Evolutionary conservation across 2,113 vertebrate species (phyloP), one percentile per base, ranked within the genome.

Genomic region (Pluvialis apricaria): DNA sequence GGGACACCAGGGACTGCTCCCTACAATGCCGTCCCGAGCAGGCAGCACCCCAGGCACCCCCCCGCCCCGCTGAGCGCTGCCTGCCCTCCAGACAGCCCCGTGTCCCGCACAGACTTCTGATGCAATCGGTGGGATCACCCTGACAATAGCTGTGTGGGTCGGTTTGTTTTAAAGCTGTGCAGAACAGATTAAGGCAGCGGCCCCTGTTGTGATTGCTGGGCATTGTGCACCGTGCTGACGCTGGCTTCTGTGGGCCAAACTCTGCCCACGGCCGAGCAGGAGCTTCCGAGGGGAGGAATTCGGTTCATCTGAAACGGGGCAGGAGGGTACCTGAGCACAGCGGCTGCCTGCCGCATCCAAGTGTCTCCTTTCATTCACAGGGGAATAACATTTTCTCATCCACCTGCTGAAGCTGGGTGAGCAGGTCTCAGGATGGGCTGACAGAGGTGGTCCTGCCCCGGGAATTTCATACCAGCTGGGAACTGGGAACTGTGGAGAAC

Each of bases 191-290:
- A 94, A 94, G 55, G 75, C 49, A 9, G 40, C 3, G 2, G 78
- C 34, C 44, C 31, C 40, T 70, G 91, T 86, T 96, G 68, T 90
- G 87, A 91, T 60, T 78, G 55, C 75, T 7, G 60, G 51, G 87
- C 87, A 77, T 91, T 96, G 91, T 96, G 71, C 51, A 20, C 64
- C 11, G 2, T 92, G 95, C 96, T 97, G 92, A 96, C 55, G 1
- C 29, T 4, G 70, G 42, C n/a, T 89, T 95, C 82, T 86, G 14
- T 0, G 5, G 54, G 89, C 86, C 82, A 91, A 92, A 55, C 82
- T 88, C 82, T 91, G 94, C 71, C 79, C 58, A 38, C 0, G 0
- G 66, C 42, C 1, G 2, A 88, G 79, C 51, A 36, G 68, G n/a
- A 82, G 51, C 75, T 82, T 80, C 0, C 0, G 71, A 40, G 29